phyloP scores from a whole-genome alignment of 1,140 invertebrate genomes.

The Trichonephila clavata region DNA sequence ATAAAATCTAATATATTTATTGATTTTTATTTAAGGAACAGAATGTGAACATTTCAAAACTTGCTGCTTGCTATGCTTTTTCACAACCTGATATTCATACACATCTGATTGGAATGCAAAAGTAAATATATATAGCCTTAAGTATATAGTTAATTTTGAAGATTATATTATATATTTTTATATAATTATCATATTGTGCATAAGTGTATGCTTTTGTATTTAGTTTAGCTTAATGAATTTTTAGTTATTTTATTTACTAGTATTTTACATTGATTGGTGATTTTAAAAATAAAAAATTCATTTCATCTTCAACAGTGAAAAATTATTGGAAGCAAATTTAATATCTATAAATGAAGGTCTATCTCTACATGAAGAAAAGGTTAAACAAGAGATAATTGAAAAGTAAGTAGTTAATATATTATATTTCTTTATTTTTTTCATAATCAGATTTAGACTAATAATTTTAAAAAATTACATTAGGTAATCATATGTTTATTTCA shows the following conservation, averaged over 20 bases:
- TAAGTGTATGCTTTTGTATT: neutral
- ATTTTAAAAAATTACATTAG: neutral
- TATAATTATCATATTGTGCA: neutral
- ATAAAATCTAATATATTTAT: neutral
- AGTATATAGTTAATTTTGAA: neutral
- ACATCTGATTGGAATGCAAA: constrained; percentile 80
- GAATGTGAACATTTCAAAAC: constrained; percentile 80
- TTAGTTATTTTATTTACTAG: neutral
- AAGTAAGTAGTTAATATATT: constrained; percentile 54
- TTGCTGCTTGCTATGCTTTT: constrained; percentile 80
- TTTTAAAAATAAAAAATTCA: neutral
- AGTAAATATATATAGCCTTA: constrained; percentile 76
- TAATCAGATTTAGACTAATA: neutral
- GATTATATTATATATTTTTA: constrained; percentile 36
- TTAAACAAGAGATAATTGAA: constrained; percentile 78
- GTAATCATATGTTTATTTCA: neutral
- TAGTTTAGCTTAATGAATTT: neutral
- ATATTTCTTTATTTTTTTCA: neutral
- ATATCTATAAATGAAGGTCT: constrained; percentile 77
- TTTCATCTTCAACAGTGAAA: constrained; percentile 57
- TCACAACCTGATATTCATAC: constrained; percentile 78
- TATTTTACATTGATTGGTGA: neutral
- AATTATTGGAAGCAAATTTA: constrained; percentile 79
- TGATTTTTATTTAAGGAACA: constrained; percentile 78
- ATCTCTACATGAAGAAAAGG: constrained; percentile 78